phyloP scores from a whole-genome alignment of 1,140 invertebrate genomes.

The Planococcus citri region DNA sequence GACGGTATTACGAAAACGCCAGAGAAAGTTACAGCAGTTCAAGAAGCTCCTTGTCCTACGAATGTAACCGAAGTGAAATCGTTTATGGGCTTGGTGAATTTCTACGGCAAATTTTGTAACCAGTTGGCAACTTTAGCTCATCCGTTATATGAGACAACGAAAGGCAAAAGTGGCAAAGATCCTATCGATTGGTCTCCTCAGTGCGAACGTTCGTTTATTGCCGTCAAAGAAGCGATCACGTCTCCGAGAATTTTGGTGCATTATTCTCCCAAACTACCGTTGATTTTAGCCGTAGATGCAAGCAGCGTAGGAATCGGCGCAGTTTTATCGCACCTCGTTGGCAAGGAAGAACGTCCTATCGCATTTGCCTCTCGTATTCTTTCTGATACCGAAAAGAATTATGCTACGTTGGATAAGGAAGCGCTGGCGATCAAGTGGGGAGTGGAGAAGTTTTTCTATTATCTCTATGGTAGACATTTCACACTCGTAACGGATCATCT shows the following conservation, averaged over 20 bases:
- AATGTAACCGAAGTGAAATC: conserved; percentile 32
- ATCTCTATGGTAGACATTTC: conserved; percentile 21
- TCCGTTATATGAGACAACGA: conserved; percentile 31
- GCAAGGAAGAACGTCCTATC: conserved; percentile 22
- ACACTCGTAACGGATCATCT: conserved; percentile 17
- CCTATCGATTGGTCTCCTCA: neutral
- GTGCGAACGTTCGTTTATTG: neutral
- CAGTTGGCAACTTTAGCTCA: conserved; percentile 31
- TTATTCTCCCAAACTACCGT: conserved; percentile 33
- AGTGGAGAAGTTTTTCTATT: conserved; percentile 34
- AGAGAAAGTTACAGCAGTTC: conserved; percentile 33
- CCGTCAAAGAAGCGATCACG: neutral
- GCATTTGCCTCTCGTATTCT: conserved; percentile 21
- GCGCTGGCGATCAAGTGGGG: conserved; percentile 34
- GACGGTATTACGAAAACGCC: conserved; percentile 32
- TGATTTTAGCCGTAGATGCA: conserved; percentile 38
- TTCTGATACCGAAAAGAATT: conserved; percentile 28
- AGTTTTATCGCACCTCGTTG: conserved; percentile 35
- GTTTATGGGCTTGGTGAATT: conserved; percentile 38
- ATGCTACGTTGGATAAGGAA: conserved; percentile 37
- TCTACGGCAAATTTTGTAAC: conserved; percentile 36
- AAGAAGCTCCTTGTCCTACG: conserved; percentile 30
- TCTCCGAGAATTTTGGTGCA: conserved; percentile 27
- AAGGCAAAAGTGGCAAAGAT: conserved; percentile 24
- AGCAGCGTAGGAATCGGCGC: conserved; percentile 37